Conservation (phyloP, 2,113 vertebrate genomes). For the Cynoglossus semilaevis region DNA sequence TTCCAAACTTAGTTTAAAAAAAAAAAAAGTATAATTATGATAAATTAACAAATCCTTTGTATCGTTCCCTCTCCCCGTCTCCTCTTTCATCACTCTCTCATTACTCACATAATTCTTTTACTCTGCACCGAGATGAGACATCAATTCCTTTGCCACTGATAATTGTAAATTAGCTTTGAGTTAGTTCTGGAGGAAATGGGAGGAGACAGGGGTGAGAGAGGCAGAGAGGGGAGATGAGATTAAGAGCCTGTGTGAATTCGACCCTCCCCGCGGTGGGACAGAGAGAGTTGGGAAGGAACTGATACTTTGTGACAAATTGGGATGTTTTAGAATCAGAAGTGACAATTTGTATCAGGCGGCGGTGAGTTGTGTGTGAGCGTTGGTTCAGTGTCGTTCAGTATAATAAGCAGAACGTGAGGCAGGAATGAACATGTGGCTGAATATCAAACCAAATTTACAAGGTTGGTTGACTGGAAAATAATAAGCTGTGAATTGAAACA, state of each 20-base stretch:
- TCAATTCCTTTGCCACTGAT: constrained; percentile 63
- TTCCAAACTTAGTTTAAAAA: constrained; percentile 10
- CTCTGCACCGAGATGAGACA: constrained; percentile 66
- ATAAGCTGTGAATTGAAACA: constrained; percentile 33
- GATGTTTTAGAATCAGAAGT: constrained; percentile 38
- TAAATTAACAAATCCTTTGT: constrained; percentile 34
- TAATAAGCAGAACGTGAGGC: neutral
- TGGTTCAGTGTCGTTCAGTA: no score
- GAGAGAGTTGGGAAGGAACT: constrained; percentile 39
- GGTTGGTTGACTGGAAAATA: no score
- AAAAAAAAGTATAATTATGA: constrained; percentile 53
- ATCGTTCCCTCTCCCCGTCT: constrained; percentile 14
- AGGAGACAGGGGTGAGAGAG: constrained; percentile 64
- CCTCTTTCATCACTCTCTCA: constrained; percentile 33
- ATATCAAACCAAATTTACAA: constrained; percentile 26
- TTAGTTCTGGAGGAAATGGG: constrained; percentile 67
- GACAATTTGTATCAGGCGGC: constrained; percentile 10
- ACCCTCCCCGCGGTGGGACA: constrained; percentile 41
- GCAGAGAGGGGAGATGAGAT: constrained; percentile 62
- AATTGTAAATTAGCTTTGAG: constrained; percentile 74
- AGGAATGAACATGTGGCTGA: constrained; percentile 34
- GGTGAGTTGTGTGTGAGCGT: no score
- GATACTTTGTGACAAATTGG: constrained; percentile 59
- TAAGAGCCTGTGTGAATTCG: constrained; percentile 64
- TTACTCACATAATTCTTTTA: constrained; percentile 69